Base-by-base conservation (phyloP, 1,140 invertebrate genomes). In the Magallana angulata region DNA sequence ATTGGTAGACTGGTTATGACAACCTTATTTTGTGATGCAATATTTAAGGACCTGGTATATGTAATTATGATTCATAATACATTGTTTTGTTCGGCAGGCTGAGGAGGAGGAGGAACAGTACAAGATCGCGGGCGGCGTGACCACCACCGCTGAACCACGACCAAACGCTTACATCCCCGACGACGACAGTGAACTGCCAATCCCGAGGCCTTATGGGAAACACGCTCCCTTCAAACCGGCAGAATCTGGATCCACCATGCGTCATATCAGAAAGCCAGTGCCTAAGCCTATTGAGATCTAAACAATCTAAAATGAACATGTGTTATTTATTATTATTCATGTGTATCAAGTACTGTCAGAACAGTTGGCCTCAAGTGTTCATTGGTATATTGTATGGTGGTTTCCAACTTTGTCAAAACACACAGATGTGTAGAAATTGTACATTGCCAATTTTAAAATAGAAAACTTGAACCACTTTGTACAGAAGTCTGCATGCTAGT, bases 151-250 rank as follows among this genome's bases (percentile, higher is more conserved):
- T 11, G 94, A 95, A 83, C 95, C 94, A 58, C 90, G 95, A 82
- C 95, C 95, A 14, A 95, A 95, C 88, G 94, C 94, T 80, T 95
- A 95, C 89, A 95, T 95, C 60, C 94, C 94, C 76, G 93, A 95
- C 83, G 93, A 94, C 87, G 94, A 95, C 81, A 93, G 88, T 71
- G 94, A 95, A 86, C 90, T 95, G 58, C 95, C 94, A 12, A 94
- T 95, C 84, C 94, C 95, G 14, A 89, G 94, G 57, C 95, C 95
- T 8, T 95, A 95, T 89, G 95, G 95, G 62, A 91, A 91, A 84
- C 92, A 94, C 90, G 94, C 94, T 36, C 95, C 95, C 18, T 95
- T 95, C 90, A 95, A 95, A 90, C 95, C 95, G 3, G 89, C 89
- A 24, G 94, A 95, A 68, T 24, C 91, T 11, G 94, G 95, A 36